These are phyloP conservation scores for Sitobion miscanthi DNA, from an alignment of 1,140 invertebrate genomes.

Conservation along the genomic window DNA sequence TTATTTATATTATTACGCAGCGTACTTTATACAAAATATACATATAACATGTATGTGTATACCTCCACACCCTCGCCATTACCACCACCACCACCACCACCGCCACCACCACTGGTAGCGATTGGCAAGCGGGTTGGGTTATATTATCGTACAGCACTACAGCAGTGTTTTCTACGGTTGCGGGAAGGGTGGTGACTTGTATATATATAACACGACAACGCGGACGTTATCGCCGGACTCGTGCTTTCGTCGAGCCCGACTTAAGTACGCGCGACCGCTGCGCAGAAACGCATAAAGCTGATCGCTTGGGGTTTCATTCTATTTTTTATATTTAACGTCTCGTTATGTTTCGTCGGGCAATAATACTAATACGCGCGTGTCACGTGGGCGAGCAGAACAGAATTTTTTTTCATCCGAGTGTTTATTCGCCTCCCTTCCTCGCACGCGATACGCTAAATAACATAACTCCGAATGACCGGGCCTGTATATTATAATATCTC, in stretches of 20 bases:
- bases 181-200: background rate
- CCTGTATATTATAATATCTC: background rate
- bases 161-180: background rate
- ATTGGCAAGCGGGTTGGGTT: background rate
- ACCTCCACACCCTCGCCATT: background rate
- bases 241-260: background rate
- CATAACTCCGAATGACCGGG: background rate
- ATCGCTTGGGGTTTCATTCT: background rate
- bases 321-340: background rate
- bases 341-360: background rate
- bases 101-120: background rate
- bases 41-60: background rate
- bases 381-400: background rate
- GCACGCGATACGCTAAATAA: background rate
- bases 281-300: background rate
- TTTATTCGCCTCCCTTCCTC: too few species aligned
- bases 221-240: background rate
- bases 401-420: background rate
- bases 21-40: background rate
- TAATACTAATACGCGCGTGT: too few species aligned
- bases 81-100: too few species aligned
- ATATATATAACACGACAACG: background rate
- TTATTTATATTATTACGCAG: constrained; percentile 10
- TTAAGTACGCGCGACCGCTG: background rate
- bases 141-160: background rate